Base-by-base conservation (phyloP, 2,888 invertebrate species). In the Mesoligia furuncula region DNA sequence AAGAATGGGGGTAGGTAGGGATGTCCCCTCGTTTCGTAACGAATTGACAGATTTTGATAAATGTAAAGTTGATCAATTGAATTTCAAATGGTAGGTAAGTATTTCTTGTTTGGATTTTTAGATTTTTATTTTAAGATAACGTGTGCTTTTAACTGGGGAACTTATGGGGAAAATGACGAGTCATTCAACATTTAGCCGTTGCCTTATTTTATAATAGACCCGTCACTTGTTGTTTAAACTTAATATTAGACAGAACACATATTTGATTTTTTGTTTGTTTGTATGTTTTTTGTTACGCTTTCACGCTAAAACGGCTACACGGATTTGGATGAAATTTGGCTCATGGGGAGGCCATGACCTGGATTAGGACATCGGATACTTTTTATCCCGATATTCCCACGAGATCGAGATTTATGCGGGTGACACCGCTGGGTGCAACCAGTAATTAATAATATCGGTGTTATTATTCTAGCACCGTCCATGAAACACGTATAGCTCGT, bases 11-110 rank as follows among this genome's bases (percentile, higher is more conserved):
- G 72, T 61, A 59, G 83, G 65, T 57, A 59, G 59, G 42, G 61
- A 67, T 24, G 45, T 42, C 85, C 85, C 86, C 76, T 82, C 68
- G 64, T 54, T 75, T 59, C 27, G 39, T 54, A 74, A 45, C 54
- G 45, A 36, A 65, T 69, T 61, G 65, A 85, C 76, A 75, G 67
- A 61, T 85, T 84, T 71, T 20, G 42, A 80, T 67, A 79, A 59
- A 71, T 45, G 6, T 31, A 42, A 65, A 39, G 42, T 45, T 54
- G 11, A 54, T 75, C 61, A 36, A 54, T 70, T 48, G 27, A 15
- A 54, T 51, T 71, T 79, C 8, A 62, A 67, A 54, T 59, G n/a
- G n/a, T 20, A 11, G 8, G 0, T 36, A 36, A 36, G 36, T 31
- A n/a, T 20, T 45, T n/a, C 15, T n/a, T 57, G n/a, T 24, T 78